Evolutionary conservation across 2,888 invertebrate species (phyloP), one percentile per base, ranked within the genome.

Genomic region (Epinotia ramella): DNA sequence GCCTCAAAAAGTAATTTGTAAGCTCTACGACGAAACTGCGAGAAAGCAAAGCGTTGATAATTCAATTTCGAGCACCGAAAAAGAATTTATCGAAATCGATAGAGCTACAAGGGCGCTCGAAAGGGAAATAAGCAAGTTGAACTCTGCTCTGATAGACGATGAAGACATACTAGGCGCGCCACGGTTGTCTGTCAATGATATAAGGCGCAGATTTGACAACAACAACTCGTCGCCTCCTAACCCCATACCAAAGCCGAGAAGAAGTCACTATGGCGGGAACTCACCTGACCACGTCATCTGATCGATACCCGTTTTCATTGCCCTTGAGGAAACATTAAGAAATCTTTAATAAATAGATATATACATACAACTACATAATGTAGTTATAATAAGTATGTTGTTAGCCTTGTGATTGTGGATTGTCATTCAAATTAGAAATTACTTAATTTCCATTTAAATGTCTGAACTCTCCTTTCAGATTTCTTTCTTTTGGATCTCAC

Each of bases 171-270:
- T 86, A 40, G 83, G 86, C 28, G 90, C 87, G 16, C 82, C 86
- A 62, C 84, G 91, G 60, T 81, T 91, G 57, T 92, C 92, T 0
- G 92, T 94, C 20, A 90, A 92, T 12, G 94, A 94, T 76, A 95
- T 95, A 70, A 95, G 94, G 80, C 88, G 91, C 76, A 93, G 94
- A 79, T 95, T 95, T 82, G 95, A 95, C 67, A 94, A 92, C 77
- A 93, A 88, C 44, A 94, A 94, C 67, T 86, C 84, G 63, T 89
- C 90, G n/a, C 91, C 93, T 66, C 95, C 95, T 73, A 95, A 95
- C 87, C 95, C 95, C 3, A 93, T 95, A 86, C 95, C 95, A 83
- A 95, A 95, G 85, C 95, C 95, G 2, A 92, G 95, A 81, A 90
- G 95, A 82, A 95, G 95, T 84, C 91, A 93, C 78, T 89, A 92